A percentile compares a stretch with the other conserved stretches of the same genome.
These are phyloP conservation scores for Chrysina gloriosa DNA, from an alignment of 2,888 invertebrate genomes.

Conservation along the genomic window DNA sequence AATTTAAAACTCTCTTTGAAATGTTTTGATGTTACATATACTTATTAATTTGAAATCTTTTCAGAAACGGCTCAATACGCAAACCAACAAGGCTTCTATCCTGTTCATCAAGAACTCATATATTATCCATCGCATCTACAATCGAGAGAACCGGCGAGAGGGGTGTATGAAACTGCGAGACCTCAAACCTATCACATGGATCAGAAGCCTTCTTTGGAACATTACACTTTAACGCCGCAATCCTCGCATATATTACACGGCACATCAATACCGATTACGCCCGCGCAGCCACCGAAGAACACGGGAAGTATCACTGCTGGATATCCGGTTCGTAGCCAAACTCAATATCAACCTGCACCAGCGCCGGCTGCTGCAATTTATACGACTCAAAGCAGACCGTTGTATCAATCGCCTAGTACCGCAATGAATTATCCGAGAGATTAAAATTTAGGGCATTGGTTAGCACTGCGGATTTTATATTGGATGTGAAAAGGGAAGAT, in stretches of 20 bases:
- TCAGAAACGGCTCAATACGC: constrained; percentile 68
- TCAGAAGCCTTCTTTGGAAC: constrained; percentile 61
- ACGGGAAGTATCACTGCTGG: constrained; percentile 87
- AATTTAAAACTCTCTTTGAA: background rate
- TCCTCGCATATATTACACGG: constrained; percentile 67
- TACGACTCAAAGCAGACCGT: constrained; percentile 61
- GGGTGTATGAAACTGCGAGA: constrained; percentile 60
- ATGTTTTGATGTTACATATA: constrained; percentile 26
- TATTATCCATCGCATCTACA: constrained; percentile 59
- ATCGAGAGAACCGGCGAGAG: constrained; percentile 59
- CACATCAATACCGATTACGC: constrained; percentile 69
- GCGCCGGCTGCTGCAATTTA: constrained; percentile 60
- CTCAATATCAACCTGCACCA: constrained; percentile 63
- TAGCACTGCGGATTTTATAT: too few species aligned
- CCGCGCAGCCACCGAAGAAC: constrained; percentile 73
- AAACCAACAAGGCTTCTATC: constrained; percentile 66
- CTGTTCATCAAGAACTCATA: constrained; percentile 64
- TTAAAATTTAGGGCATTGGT: constrained; percentile 39
- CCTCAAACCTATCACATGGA: constrained; percentile 61
- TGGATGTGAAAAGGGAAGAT: background rate
- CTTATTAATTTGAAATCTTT: constrained; percentile 46
- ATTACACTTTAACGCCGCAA: constrained; percentile 65
- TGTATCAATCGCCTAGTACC: constrained; percentile 60
- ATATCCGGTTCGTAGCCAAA: constrained; percentile 80
- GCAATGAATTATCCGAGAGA: constrained; percentile 57